phyloP scores from a whole-genome alignment of 2,113 vertebrate species.

The Bubo blakistoni region DNA sequence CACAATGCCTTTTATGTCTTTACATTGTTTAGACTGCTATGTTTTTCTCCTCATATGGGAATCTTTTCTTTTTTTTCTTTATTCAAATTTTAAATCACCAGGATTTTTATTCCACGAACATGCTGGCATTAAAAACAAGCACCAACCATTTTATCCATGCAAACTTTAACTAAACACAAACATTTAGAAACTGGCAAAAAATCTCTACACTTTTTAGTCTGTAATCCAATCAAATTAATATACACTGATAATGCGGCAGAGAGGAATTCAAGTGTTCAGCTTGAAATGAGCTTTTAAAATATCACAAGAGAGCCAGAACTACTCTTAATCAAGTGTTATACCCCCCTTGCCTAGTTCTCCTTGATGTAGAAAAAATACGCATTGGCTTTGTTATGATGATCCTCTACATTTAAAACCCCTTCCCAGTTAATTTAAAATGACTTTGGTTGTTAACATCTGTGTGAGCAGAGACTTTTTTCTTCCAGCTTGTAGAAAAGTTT shows the following conservation, averaged over 20 bases:
- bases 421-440: background rate
- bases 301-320: background rate
- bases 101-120: conserved; percentile 49
- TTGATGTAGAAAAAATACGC: background rate
- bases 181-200: background rate
- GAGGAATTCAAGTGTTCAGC: background rate
- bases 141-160: background rate
- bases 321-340: background rate
- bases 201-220: background rate
- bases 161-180: conserved; percentile 32
- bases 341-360: background rate
- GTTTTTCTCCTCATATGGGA: conserved; percentile 63
- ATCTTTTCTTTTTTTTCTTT: conserved; percentile 5
- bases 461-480: background rate
- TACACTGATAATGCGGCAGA: background rate
- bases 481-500: background rate
- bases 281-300: conserved; percentile 22
- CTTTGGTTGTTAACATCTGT: background rate
- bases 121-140: background rate
- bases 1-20: conserved; percentile 78
- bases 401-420: background rate
- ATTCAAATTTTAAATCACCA: conserved; percentile 72
- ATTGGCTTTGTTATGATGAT: background rate
- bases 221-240: background rate
- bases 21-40: conserved; percentile 63